These are phyloP conservation scores for Carterocephalus palaemon DNA, from an alignment of 2,888 invertebrate genomes.

Conservation along the genomic window DNA sequence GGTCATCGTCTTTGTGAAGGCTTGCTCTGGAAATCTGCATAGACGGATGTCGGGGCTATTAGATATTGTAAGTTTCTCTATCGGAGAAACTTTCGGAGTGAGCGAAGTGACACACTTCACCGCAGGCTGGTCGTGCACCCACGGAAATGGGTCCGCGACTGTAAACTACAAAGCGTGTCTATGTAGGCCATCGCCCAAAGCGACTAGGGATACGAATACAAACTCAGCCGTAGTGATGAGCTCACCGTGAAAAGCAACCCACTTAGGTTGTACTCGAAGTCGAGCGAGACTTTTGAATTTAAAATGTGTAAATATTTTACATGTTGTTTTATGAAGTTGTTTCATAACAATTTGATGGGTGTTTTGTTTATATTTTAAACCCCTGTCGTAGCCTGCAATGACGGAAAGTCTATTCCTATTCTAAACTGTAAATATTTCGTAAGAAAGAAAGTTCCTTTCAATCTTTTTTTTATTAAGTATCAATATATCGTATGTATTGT, in stretches of 20 bases:
- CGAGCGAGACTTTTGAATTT: too few species aligned
- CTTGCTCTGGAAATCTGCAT: constrained; percentile 77
- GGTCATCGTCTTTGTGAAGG: constrained; percentile 63
- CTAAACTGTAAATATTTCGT: too few species aligned
- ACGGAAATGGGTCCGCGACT: constrained; percentile 72
- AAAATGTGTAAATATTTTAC: too few species aligned
- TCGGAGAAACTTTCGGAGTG: constrained; percentile 74
- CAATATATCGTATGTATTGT: too few species aligned
- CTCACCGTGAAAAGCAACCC: neutral
- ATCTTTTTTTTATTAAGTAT: too few species aligned
- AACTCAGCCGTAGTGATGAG: constrained; percentile 31
- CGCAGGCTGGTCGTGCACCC: constrained; percentile 63
- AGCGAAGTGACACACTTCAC: constrained; percentile 67
- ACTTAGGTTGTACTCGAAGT: neutral
- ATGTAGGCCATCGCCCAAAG: constrained; percentile 63
- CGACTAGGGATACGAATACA: constrained; percentile 46
- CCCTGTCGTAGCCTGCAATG: too few species aligned
- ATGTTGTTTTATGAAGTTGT: too few species aligned
- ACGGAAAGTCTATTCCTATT: too few species aligned
- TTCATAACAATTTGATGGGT: too few species aligned
- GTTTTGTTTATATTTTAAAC: too few species aligned
- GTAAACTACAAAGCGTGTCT: constrained; percentile 70
- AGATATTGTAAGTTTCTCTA: constrained; percentile 75
- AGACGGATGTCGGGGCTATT: constrained; percentile 75
- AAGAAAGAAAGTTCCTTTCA: too few species aligned